Evolutionary conservation across 2,113 vertebrate genomes (phyloP).

Genomic region (Chaetodon trifascialis): DNA sequence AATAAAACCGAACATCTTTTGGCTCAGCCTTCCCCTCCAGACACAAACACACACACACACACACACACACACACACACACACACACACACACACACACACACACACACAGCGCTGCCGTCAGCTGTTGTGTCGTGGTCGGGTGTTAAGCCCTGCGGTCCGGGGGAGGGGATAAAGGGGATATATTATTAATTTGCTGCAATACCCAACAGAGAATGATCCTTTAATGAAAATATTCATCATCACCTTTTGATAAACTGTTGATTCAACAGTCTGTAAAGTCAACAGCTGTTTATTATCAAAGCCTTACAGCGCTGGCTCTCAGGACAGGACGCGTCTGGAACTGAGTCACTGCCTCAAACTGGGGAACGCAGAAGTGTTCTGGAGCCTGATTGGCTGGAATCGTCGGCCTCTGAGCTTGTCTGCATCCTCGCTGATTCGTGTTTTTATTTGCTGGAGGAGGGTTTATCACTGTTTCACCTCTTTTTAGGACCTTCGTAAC

Average conservation of each 20-base stretch:
- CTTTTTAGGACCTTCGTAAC: not conserved
- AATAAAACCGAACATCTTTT: constrained; percentile 60
- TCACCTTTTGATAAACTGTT: constrained; percentile 58
- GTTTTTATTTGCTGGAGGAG: constrained; percentile 20
- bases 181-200: constrained; percentile 65
- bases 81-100: constrained; percentile 1
- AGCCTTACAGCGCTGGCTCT: constrained; percentile 10
- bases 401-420: not conserved
- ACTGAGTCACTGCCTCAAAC: not conserved
- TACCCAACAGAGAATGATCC: constrained; percentile 56
- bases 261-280: constrained; percentile 52
- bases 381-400: not conserved
- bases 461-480: not conserved
- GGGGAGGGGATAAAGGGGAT: constrained; percentile 63
- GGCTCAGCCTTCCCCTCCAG: not conserved
- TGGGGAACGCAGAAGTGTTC: not conserved
- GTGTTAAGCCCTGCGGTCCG: constrained; percentile 63
- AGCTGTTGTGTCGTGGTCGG: constrained; percentile 62
- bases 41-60: constrained; percentile 10
- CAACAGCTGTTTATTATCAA: constrained; percentile 30
- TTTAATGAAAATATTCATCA: constrained; percentile 66
- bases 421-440: not conserved
- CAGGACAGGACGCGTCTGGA: not conserved
- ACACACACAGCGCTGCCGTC: constrained; percentile 33
- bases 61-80: constrained; percentile 9